phyloP scores from a whole-genome alignment of 2,888 invertebrate genomes.

The Aethes cnicana region DNA sequence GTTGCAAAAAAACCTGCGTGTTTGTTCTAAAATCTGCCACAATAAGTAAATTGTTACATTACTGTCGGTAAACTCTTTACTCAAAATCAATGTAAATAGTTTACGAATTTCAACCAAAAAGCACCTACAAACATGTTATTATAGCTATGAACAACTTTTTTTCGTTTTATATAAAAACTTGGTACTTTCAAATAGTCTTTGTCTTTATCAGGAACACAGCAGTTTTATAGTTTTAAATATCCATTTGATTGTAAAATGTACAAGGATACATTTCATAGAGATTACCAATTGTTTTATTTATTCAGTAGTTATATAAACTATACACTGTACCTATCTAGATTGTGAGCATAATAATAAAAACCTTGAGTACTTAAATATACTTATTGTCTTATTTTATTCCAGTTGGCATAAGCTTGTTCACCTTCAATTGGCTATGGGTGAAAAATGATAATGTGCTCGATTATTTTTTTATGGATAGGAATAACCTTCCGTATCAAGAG shows the following conservation, averaged over 20 bases:
- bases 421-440: no score
- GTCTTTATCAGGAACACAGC: no score
- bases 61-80: background rate
- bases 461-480: no score
- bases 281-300: conserved; percentile 70
- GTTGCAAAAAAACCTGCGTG: conserved; percentile 17
- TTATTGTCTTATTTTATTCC: no score
- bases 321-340: conserved; percentile 72
- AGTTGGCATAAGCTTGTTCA: no score
- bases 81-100: background rate
- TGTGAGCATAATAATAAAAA: conserved; percentile 74
- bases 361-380: conserved; percentile 58
- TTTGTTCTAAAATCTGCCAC: conserved; percentile 15
- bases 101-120: background rate
- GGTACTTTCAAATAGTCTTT: no score
- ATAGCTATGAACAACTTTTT: no score
- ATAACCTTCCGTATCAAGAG: no score
- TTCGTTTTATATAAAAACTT: no score
- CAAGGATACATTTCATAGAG: conserved; percentile 50
- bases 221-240: no score
- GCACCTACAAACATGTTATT: no score
- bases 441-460: no score
- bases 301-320: conserved; percentile 63
- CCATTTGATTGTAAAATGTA: conserved; percentile 44
- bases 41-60: background rate